Percentiles rank a stretch among this genome's conserved stretches.
Evolutionary conservation across 2,113 vertebrate species (phyloP).

Genomic region (Oryzias woworae): DNA sequence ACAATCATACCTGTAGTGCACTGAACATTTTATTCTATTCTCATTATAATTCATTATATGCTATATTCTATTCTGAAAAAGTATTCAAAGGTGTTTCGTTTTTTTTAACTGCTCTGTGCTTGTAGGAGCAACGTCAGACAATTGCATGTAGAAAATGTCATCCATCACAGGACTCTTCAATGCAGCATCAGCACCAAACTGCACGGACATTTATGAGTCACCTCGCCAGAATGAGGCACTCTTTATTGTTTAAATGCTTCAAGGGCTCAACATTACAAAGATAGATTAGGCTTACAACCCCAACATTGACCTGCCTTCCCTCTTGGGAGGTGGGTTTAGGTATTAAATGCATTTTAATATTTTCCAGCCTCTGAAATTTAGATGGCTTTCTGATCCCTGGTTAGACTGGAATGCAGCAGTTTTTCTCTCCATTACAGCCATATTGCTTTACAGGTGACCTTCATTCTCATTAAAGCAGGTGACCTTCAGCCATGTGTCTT

Average conservation of each 20-base stretch:
- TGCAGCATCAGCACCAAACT: neutral
- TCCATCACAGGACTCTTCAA: too few species aligned
- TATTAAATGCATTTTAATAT: constrained; percentile 41
- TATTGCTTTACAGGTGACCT: constrained; percentile 20
- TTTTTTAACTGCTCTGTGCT: too few species aligned
- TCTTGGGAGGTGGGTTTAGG: constrained; percentile 11
- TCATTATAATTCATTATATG: too few species aligned
- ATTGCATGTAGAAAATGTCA: neutral
- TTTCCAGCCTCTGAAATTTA: constrained; percentile 45
- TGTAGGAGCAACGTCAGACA: too few species aligned
- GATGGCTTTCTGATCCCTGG: constrained; percentile 21
- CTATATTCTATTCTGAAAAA: too few species aligned
- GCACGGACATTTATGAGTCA: constrained; percentile 5
- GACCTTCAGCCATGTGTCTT: too few species aligned
- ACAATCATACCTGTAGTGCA: too few species aligned
- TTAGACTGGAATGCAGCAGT: constrained; percentile 7
- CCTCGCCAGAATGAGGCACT: constrained; percentile 6
- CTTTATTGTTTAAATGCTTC: constrained; percentile 20
- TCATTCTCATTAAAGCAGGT: constrained; percentile 27
- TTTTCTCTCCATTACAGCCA: constrained; percentile 31
- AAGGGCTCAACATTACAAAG: constrained; percentile 23
- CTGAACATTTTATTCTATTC: too few species aligned
- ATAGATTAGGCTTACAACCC: constrained; percentile 52
- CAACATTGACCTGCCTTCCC: constrained; percentile 22
- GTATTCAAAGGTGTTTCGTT: too few species aligned